Percentiles rank a stretch among this genome's conserved stretches.
These are phyloP conservation scores for Ammospiza maritima DNA, from an alignment of 2,797 vertebrate genomes.

Conservation along the genomic window DNA sequence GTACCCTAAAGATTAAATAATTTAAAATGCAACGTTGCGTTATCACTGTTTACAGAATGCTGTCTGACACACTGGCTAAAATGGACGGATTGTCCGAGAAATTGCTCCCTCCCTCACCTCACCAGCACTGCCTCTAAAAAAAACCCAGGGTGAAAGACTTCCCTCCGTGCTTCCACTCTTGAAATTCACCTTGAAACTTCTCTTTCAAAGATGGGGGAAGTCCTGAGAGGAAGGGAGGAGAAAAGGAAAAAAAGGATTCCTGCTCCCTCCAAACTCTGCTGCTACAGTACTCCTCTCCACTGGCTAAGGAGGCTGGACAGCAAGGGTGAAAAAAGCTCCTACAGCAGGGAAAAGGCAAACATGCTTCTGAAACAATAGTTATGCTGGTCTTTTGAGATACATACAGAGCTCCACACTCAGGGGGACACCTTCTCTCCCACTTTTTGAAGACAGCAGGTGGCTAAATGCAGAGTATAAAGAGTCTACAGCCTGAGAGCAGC, in stretches of 20 bases:
- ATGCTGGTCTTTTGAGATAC: background rate
- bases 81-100: slow-evolving; percentile 5
- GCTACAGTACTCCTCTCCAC: background rate
- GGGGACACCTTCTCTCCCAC: background rate
- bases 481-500: background rate
- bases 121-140: background rate
- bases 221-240: background rate
- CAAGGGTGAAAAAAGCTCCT: background rate
- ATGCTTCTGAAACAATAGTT: background rate
- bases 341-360: background rate
- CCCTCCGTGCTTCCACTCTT: background rate
- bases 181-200: background rate
- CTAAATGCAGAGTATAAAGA: background rate
- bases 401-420: background rate
- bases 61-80: background rate
- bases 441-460: background rate
- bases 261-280: background rate
- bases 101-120: slow-evolving; percentile 11
- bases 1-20: slow-evolving; percentile 57
- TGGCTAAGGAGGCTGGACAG: background rate
- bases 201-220: background rate
- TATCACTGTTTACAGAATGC: slow-evolving; percentile 21
- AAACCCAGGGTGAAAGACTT: background rate
- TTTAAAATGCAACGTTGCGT: slow-evolving; percentile 26
- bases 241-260: background rate